Evolutionary conservation across 2,888 invertebrate species (phyloP).

Genomic region (Melitaea athalia): DNA sequence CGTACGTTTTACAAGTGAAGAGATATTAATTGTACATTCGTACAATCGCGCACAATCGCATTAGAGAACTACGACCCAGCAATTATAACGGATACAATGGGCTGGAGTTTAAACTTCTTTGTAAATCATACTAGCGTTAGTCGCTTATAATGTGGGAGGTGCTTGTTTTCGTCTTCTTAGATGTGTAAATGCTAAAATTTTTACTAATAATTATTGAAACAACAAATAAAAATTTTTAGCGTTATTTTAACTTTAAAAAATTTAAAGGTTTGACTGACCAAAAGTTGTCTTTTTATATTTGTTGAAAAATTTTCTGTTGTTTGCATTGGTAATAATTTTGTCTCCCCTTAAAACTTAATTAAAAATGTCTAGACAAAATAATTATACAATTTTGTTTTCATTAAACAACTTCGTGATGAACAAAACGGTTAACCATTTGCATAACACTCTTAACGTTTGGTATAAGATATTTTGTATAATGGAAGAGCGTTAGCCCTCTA

Average conservation of each 20-base stretch:
- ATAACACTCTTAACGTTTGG: background rate
- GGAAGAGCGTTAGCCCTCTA: background rate
- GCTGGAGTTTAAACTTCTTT: slow-evolving; percentile 16
- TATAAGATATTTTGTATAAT: background rate
- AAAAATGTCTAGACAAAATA: background rate
- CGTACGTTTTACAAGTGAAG: slow-evolving; percentile 12
- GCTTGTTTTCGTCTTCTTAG: background rate
- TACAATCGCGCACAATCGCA: slow-evolving; percentile 21
- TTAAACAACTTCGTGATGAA: background rate
- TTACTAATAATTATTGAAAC: no score
- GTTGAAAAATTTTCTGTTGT: no score
- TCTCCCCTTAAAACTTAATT: background rate
- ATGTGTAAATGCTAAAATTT: no score
- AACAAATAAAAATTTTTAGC: no score
- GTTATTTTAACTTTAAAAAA: no score
- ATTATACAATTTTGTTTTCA: background rate
- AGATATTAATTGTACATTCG: slow-evolving; percentile 31
- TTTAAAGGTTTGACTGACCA: no score
- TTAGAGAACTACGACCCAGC: slow-evolving; percentile 25
- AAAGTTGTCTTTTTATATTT: no score
- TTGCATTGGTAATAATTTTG: no score
- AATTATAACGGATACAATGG: slow-evolving; percentile 24
- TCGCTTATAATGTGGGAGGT: background rate
- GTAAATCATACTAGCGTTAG: slow-evolving; percentile 12
- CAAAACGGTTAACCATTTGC: background rate